Conservation (phyloP, 2,113 vertebrate species). For the Varanus komodoensis region DNA sequence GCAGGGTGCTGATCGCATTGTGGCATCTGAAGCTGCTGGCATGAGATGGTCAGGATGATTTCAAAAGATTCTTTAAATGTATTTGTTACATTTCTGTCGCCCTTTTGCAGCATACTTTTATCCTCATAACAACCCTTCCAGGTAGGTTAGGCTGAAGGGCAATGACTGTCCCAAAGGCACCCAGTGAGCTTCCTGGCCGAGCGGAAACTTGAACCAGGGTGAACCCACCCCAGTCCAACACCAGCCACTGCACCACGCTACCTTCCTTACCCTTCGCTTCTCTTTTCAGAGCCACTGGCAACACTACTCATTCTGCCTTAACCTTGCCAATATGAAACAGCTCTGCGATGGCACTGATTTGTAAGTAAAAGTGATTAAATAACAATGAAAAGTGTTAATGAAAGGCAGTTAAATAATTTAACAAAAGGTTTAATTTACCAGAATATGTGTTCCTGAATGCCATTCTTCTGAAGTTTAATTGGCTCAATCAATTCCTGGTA, state of each 20-base stretch:
- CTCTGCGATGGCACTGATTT: not conserved
- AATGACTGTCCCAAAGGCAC: too few relatives aligned
- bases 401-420: too few relatives aligned
- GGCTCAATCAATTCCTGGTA: conserved; percentile 67
- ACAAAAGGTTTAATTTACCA: not conserved
- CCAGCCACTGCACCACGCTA: too few relatives aligned
- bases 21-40: not conserved
- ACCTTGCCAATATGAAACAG: not conserved
- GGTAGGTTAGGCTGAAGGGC: too few relatives aligned
- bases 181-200: too few relatives aligned
- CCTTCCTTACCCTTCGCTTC: not conserved
- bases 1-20: not conserved
- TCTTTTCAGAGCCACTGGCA: not conserved
- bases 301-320: not conserved
- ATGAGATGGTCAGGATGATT: not conserved
- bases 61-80: not conserved
- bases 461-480: conserved; percentile 40
- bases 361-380: not conserved
- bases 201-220: too few relatives aligned
- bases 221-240: too few relatives aligned
- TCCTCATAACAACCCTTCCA: too few relatives aligned
- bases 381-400: not conserved
- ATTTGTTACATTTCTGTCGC: too few relatives aligned
- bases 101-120: not conserved
- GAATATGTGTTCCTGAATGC: not conserved